Conservation (phyloP, 2,797 vertebrate species). For the Syndactyla subalaris region DNA sequence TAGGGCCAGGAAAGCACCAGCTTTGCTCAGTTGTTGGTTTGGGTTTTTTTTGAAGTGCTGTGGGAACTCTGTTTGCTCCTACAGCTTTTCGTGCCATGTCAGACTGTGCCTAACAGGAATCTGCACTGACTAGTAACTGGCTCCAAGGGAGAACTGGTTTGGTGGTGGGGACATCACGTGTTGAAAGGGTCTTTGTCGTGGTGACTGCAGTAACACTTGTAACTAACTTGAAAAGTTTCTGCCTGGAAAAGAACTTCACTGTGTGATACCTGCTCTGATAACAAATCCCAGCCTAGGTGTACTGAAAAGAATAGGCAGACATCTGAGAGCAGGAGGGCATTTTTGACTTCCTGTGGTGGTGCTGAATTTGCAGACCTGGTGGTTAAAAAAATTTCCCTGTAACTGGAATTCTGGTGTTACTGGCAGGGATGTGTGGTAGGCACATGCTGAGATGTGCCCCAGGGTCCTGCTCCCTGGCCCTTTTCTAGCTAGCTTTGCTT, state of each 20-base stretch:
- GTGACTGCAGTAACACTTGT: neutral
- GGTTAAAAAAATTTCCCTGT: neutral
- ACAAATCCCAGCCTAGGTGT: neutral
- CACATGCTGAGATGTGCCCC: neutral
- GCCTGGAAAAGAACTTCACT: neutral
- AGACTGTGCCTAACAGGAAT: neutral
- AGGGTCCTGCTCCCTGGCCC: neutral
- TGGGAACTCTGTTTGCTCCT: neutral
- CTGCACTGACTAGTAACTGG: neutral
- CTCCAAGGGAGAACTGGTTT: neutral
- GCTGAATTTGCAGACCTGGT: neutral
- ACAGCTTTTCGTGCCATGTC: accelerated
- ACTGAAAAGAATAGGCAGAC: neutral
- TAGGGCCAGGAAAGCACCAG: neutral
- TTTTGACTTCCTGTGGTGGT: neutral
- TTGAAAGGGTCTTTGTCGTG: neutral
- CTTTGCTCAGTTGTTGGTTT: neutral
- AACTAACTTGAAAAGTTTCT: neutral
- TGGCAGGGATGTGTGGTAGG: neutral
- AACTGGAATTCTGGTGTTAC: accelerated
- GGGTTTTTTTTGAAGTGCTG: neutral
- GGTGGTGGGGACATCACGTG: neutral
- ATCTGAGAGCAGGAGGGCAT: neutral
- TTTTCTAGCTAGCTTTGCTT: neutral
- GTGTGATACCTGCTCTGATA: neutral